phyloP scores from a whole-genome alignment of 2,797 vertebrate genomes.

The Gadopsis marmoratus region DNA sequence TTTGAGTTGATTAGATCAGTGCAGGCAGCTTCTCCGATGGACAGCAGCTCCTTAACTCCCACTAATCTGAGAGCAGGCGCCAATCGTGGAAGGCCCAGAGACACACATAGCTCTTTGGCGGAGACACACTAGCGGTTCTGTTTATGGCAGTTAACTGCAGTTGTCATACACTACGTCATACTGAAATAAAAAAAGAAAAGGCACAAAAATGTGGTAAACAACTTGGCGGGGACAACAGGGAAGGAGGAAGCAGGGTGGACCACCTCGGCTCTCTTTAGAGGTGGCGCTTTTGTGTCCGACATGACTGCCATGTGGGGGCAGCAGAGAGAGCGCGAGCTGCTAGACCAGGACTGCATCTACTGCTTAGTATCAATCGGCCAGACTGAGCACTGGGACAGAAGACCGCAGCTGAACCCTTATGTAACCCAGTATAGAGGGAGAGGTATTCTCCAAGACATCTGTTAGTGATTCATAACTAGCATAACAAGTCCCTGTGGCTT shows the following conservation, averaged over 20 bases:
- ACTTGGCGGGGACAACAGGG: constrained; percentile 20
- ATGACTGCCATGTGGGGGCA: constrained; percentile 68
- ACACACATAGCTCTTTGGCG: constrained; percentile 34
- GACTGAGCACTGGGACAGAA: constrained; percentile 51
- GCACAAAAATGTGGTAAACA: constrained; percentile 50
- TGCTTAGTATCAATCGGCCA: constrained; percentile 19
- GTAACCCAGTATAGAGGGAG: constrained; percentile 64
- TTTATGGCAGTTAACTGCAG: constrained; percentile 40
- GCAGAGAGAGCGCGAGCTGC: constrained; percentile 45
- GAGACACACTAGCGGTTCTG: constrained; percentile 47
- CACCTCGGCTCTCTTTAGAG: not conserved
- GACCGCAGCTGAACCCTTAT: constrained; percentile 74
- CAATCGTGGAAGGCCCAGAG: constrained; percentile 37
- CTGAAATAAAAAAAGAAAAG: not conserved
- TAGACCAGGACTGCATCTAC: not conserved
- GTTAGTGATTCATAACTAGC: constrained; percentile 60
- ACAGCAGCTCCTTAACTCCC: constrained; percentile 76
- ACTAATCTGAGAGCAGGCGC: constrained; percentile 70
- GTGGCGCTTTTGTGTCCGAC: constrained; percentile 13
- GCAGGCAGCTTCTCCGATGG: constrained; percentile 72
- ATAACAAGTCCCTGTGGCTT: constrained; percentile 34
- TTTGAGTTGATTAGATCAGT: constrained; percentile 85
- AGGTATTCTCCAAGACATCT: constrained; percentile 89
- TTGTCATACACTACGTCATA: constrained; percentile 57
- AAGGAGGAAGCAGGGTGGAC: constrained; percentile 17